Base-by-base conservation (phyloP, 2,797 vertebrate species). In the Acrossocheilus wenchowensis region DNA sequence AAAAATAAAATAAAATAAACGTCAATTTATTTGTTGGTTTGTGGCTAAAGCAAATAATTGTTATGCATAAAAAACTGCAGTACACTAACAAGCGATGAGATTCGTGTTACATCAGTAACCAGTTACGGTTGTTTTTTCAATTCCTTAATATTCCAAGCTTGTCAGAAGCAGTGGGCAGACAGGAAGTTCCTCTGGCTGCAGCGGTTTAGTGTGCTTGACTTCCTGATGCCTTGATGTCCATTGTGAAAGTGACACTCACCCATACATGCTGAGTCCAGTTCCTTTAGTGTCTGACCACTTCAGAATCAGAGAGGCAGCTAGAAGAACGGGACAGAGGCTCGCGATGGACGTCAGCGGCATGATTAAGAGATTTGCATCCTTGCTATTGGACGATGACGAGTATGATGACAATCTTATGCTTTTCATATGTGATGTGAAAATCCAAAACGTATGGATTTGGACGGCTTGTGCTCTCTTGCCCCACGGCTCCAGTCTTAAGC, bases 211-310 rank as follows among this genome's bases (percentile, higher is more conserved):
- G 90, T 88, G 88, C 88, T 90, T 88, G 90, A 94, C 92, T 93
- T 93, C 90, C 91, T 91, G 85, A 87, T 93, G 94, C 93, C 94
- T 94, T 92, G 90, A 91, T 92, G 90, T 93, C 92, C 89, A 86
- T 92, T 91, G 89, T 94, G 93, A 96, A 95, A 95, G 93, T 94
- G 91, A 93, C 92, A 39, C 86, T 36, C 60, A 50, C 17, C 82
- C 87, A 79, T 48, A 82, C 68, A 45, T 48, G 30, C 60, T 10
- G 68, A 39, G 17, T 23, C 78, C 89, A 81, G 19, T 82, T 86
- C 48, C 62, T 90, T 91, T 34, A 88, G 86, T 60, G 30, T 39
- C 68, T 54, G 79, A 36, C 34, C 1, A 54, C 23, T 68, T 68
- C 50, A 19, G 17, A 14, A 74, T 69, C 14, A 15, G 45, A 45